Conservation (phyloP, 30 jellyfish, hydroid and myxozoan species). For the Turritopsis rubra region DNA sequence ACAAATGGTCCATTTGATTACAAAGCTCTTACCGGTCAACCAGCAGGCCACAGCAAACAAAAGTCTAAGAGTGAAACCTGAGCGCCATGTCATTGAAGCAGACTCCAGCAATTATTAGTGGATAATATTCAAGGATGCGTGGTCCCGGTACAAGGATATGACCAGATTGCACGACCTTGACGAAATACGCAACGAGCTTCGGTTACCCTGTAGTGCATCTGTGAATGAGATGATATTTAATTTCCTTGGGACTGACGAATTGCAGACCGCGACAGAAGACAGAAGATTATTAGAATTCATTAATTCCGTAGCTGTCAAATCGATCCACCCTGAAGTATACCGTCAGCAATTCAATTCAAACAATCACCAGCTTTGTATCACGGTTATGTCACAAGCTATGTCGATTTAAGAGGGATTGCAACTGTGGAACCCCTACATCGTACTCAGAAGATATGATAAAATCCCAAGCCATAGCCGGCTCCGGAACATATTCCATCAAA, state of each 20-base stretch:
- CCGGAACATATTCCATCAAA: neutral
- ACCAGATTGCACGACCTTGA: neutral
- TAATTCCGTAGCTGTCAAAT: neutral
- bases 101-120: neutral
- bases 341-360: neutral
- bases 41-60: too few relatives aligned
- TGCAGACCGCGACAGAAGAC: too few relatives aligned
- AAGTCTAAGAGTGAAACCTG: too few relatives aligned
- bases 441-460: neutral
- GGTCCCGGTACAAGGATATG: neutral
- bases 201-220: neutral
- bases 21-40: too few relatives aligned
- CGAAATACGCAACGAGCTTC: neutral
- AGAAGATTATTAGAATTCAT: too few relatives aligned
- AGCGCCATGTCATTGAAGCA: neutral
- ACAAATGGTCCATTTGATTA: too few relatives aligned
- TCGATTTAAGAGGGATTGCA: neutral
- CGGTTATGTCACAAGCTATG: neutral
- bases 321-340: neutral
- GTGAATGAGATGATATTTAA: too few relatives aligned
- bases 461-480: neutral
- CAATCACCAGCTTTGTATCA: neutral
- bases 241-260: too few relatives aligned
- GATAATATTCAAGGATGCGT: neutral
- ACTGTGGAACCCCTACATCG: neutral